A percentile compares a stretch with the other conserved stretches of the same genome.
Conservation (phyloP, 2,113 vertebrate species). For the Centrocercus urophasianus region DNA sequence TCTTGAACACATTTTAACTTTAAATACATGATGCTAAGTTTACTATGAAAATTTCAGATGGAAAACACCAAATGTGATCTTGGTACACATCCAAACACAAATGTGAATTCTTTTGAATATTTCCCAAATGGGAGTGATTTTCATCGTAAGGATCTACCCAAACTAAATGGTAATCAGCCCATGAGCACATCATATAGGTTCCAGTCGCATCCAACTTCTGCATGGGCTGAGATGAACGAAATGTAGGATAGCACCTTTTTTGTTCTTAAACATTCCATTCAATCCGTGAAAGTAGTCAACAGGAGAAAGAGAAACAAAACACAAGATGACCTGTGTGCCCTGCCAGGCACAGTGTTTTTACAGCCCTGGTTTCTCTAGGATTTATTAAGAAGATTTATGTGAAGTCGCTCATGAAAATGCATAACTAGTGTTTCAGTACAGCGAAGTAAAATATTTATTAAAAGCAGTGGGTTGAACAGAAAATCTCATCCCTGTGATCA, state of each 20-base stretch:
- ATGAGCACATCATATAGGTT: neutral
- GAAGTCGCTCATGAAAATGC: constrained; percentile 35
- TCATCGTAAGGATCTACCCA: constrained; percentile 7
- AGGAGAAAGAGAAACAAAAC: constrained; percentile 46
- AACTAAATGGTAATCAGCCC: constrained; percentile 13
- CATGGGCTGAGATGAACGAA: constrained; percentile 2
- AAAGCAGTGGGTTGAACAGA: neutral
- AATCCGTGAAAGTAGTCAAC: neutral
- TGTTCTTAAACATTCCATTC: constrained; percentile 2
- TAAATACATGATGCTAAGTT: constrained; percentile 25
- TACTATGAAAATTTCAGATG: constrained; percentile 45
- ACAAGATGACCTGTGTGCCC: neutral
- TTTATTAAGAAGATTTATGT: neutral
- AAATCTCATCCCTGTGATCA: neutral
- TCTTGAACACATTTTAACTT: constrained; percentile 1
- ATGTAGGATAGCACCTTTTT: constrained; percentile 23
- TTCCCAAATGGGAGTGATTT: constrained; percentile 27
- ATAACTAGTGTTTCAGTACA: neutral
- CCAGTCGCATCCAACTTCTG: neutral
- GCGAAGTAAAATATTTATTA: constrained; percentile 2
- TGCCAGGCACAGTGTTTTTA: neutral
- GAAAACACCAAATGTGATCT: constrained; percentile 63
- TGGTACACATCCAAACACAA: constrained; percentile 61
- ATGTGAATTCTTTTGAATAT: constrained; percentile 50
- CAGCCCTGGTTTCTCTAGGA: neutral